A percentile compares a stretch with the other conserved stretches of the same genome.
These are phyloP conservation scores for Gastracanthus pulcherrimus DNA, from an alignment of 2,888 invertebrate species.

Conservation along the genomic window DNA sequence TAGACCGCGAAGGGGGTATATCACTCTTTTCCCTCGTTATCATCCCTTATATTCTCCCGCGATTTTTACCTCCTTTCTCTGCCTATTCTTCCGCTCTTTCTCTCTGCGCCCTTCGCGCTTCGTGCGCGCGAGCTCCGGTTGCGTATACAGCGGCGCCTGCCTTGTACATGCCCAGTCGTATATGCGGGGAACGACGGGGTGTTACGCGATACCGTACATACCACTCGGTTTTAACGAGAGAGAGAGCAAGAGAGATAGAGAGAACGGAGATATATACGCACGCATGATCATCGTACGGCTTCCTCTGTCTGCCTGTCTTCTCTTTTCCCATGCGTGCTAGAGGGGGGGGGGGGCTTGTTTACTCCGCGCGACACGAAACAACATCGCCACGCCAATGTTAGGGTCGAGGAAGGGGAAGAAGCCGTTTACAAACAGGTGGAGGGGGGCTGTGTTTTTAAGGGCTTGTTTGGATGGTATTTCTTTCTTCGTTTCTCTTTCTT, in stretches of 20 bases:
- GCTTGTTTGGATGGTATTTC: not conserved
- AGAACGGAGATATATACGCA: not conserved
- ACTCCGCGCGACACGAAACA: conserved; percentile 7
- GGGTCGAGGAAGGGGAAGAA: not conserved
- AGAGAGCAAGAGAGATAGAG: not conserved
- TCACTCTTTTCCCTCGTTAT: conserved; percentile 31
- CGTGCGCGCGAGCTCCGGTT: too few species aligned
- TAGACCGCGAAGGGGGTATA: not conserved
- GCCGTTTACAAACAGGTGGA: not conserved
- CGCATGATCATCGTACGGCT: conserved; percentile 25
- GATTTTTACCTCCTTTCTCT: not conserved
- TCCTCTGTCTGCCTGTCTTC: not conserved
- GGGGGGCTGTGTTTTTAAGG: not conserved
- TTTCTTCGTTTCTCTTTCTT: not conserved
- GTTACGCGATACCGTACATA: conserved; percentile 52
- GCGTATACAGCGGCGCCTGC: conserved; percentile 5
- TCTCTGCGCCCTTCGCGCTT: not conserved
- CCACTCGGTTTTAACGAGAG: conserved; percentile 25
- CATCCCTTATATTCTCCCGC: not conserved
- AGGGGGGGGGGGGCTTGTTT: conserved; percentile 16
- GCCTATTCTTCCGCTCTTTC: not conserved
- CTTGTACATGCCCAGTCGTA: not conserved
- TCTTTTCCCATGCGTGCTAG: not conserved
- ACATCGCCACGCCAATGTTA: not conserved
- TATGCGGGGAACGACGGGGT: too few species aligned